Percentiles rank a stretch among this genome's conserved stretches.
Evolutionary conservation across 1,140 invertebrate species (phyloP).

Genomic region (Tetramorium parvispinum): DNA sequence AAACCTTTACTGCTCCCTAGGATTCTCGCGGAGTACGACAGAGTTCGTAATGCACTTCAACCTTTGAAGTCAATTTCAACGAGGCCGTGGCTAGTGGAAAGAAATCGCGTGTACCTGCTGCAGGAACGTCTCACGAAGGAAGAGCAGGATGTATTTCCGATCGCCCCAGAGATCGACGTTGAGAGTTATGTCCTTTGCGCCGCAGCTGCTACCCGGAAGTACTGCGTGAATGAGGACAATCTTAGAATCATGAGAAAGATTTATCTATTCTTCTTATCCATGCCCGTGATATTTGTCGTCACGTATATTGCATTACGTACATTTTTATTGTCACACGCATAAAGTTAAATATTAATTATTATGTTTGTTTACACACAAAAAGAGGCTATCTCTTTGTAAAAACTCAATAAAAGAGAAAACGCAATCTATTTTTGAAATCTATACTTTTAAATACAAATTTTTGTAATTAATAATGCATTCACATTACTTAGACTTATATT

Average conservation of each 20-base stretch:
- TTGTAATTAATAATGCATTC: not conserved
- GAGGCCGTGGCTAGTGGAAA: conserved; percentile 72
- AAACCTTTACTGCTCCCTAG: conserved; percentile 69
- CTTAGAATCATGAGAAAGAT: conserved; percentile 71
- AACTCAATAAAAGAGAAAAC: not conserved
- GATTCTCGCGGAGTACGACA: conserved; percentile 72
- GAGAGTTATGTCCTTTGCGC: conserved; percentile 79
- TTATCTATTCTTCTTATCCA: conserved; percentile 45
- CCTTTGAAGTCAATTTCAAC: conserved; percentile 74
- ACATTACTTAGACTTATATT: not conserved
- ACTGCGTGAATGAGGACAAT: conserved; percentile 76
- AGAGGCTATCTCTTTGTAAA: not conserved
- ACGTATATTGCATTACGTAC: conserved; percentile 23
- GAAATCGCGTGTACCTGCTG: conserved; percentile 73
- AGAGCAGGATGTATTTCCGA: conserved; percentile 75
- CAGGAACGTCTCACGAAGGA: conserved; percentile 62
- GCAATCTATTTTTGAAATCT: not conserved
- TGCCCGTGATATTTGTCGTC: conserved; percentile 22
- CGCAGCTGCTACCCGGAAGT: conserved; percentile 75
- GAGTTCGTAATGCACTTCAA: conserved; percentile 74
- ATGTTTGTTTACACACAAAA: not conserved
- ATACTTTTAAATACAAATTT: not conserved
- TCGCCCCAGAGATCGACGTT: conserved; percentile 76
- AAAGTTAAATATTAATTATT: not conserved
- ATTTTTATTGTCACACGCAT: not conserved